Base-by-base conservation (phyloP, 2,888 invertebrate genomes). In the Fragum whitleyi region DNA sequence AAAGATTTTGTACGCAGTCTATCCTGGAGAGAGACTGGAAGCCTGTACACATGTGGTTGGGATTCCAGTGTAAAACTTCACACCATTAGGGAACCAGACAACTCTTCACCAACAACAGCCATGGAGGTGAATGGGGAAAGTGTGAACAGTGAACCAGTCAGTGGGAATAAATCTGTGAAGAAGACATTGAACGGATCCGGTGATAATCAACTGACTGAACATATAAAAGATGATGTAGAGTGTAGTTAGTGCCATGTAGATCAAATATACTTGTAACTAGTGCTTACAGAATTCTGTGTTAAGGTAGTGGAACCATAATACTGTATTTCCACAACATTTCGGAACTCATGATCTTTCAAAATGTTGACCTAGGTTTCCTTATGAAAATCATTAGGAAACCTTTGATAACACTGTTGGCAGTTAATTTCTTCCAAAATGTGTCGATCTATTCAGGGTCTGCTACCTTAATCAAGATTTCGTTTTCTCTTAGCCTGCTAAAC, bases 11-110 rank as follows among this genome's bases (percentile, higher is more conserved):
- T 96, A 16, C 94, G 95, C 81, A 95, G 95, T 53, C 87, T 96
- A 21, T 94, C 95, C 5, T 96, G 96, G 96, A 90, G 92, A 78
- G 91, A 95, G 55, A 69, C 74, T 26, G 92, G 94, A 28, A 91
- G 93, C 71, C 94, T 96, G 75, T 95, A 95, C 85, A 95, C 95
- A 3, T 96, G 96, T 92, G 95, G 95, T 21, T 96, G 96, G 95
- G 95, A 95, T 90, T 89, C 87, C 9, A 74, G 73, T 55, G 86
- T 91, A 28, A 29, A 71, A 26, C 53, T 79, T 11, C 85, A 86
- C 71, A 65, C 21, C 23, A 53, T 85, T 36, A 26, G 70, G 9
- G 26, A 57, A 23, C 32, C 19, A 32, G 16, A 19, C 19, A 21
- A 14, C 19, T 32, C 62, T 16, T 62, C 62, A 23, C 57, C 23